Percentiles rank a stretch among this genome's conserved stretches.
Conservation (phyloP, 1,140 invertebrate genomes). For the Gryon sp. region DNA sequence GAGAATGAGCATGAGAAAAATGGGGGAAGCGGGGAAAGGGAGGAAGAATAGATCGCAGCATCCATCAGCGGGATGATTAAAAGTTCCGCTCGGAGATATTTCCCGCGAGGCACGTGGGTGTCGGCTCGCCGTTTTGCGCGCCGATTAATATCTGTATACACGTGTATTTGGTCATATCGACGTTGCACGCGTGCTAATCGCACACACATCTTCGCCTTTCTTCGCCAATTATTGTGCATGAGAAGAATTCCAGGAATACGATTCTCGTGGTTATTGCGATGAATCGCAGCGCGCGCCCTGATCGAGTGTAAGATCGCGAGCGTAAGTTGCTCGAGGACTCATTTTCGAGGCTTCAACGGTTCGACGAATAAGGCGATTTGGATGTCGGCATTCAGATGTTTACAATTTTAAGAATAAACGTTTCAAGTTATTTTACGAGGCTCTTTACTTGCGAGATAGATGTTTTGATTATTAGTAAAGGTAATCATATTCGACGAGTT, state of each 20-base stretch:
- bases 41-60: conserved; percentile 65
- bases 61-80: conserved; percentile 70
- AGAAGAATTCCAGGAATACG: conserved; percentile 32
- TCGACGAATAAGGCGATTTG: neutral
- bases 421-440: too few species aligned
- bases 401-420: too few species aligned
- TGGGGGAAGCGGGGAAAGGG: too few species aligned
- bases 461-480: too few species aligned
- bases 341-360: conserved; percentile 16
- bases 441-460: too few species aligned
- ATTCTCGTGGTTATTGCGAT: conserved; percentile 6
- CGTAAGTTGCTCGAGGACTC: conserved; percentile 21
- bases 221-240: conserved; percentile 29
- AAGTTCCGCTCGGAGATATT: conserved; percentile 56
- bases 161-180: conserved; percentile 49
- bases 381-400: too few species aligned
- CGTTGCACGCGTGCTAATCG: conserved; percentile 16
- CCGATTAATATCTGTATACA: conserved; percentile 52
- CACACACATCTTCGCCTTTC: conserved; percentile 43
- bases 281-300: too few species aligned
- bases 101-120: conserved; percentile 43
- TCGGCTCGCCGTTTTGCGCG: conserved; percentile 25
- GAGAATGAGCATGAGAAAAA: too few species aligned
- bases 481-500: too few species aligned
- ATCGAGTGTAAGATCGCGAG: conserved; percentile 16